Evolutionary conservation across 2,797 vertebrate genomes (phyloP).

Genomic region (Sebastes oblongus): DNA sequence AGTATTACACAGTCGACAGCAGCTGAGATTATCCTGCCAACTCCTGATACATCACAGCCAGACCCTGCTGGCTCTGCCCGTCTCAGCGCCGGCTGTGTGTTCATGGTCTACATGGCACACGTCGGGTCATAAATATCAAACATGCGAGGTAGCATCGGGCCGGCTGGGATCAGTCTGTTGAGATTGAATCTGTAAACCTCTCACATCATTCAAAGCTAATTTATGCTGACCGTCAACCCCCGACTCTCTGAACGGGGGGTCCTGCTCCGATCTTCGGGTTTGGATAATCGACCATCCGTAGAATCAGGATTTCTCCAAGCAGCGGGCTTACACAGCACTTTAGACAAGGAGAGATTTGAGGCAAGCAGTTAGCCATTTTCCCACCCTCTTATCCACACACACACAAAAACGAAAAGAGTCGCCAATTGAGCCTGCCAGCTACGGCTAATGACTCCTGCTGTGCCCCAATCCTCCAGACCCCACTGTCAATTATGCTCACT

Average conservation of each 20-base stretch:
- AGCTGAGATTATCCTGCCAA: neutral
- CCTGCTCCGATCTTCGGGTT: neutral
- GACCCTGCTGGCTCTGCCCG: neutral
- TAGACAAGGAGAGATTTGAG: neutral
- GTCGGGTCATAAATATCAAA: neutral
- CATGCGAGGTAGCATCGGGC: neutral
- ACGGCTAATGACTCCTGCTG: conserved; percentile 39
- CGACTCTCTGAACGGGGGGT: neutral
- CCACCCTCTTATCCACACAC: neutral
- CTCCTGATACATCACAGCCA: neutral
- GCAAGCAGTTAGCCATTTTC: neutral
- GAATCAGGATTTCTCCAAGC: neutral
- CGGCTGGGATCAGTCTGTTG: neutral
- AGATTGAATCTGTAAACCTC: neutral
- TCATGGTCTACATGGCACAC: neutral
- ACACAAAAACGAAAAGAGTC: neutral
- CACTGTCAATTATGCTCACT: conserved; percentile 7
- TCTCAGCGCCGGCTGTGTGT: neutral
- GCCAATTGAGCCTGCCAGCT: conserved; percentile 26
- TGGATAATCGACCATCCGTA: neutral
- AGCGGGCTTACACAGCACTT: neutral
- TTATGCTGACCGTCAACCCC: neutral
- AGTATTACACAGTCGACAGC: neutral
- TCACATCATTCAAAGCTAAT: neutral
- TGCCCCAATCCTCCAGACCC: conserved; percentile 35